A percentile compares a stretch with the other conserved stretches of the same genome.
Evolutionary conservation across 1,140 invertebrate species (phyloP).

Genomic region (Drosophila littoralis): DNA sequence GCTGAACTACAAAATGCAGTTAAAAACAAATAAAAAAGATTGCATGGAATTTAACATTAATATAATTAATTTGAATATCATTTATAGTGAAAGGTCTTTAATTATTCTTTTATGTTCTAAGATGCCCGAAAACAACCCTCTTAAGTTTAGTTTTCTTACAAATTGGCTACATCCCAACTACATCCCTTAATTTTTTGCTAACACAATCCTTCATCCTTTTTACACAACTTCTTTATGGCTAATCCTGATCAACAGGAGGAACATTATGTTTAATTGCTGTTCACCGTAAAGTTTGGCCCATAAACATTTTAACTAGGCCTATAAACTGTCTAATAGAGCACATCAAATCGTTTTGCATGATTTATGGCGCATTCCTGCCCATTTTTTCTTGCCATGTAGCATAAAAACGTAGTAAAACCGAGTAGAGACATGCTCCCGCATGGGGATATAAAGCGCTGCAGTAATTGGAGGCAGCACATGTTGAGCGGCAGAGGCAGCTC

Average conservation of each 20-base stretch:
- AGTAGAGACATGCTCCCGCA: slow-evolving; percentile 24
- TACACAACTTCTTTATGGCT: slow-evolving; percentile 8
- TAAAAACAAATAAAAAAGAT: no score
- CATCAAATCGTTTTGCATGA: slow-evolving; percentile 74
- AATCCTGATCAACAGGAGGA: slow-evolving; percentile 20
- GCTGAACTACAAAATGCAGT: no score
- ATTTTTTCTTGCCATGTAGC: slow-evolving; percentile 47
- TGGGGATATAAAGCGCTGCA: slow-evolving; percentile 69
- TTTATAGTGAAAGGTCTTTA: no score
- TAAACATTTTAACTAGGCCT: slow-evolving; percentile 75
- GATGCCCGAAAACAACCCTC: no score
- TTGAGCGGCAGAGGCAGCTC: slow-evolving; percentile 29
- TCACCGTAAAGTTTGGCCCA: slow-evolving; percentile 66
- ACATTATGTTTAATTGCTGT: slow-evolving; percentile 68
- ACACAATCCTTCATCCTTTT: not conserved
- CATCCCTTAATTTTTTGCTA: not conserved
- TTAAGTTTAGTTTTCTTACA: no score
- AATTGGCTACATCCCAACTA: not conserved
- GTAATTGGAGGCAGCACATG: slow-evolving; percentile 65
- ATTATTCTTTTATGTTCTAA: no score
- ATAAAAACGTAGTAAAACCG: slow-evolving; percentile 71
- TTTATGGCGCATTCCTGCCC: slow-evolving; percentile 45
- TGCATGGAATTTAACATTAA: no score
- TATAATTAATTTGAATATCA: no score
- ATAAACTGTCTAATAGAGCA: slow-evolving; percentile 74